Conservation (phyloP, 1,140 invertebrate genomes). For the Oedothorax gibbosus region DNA sequence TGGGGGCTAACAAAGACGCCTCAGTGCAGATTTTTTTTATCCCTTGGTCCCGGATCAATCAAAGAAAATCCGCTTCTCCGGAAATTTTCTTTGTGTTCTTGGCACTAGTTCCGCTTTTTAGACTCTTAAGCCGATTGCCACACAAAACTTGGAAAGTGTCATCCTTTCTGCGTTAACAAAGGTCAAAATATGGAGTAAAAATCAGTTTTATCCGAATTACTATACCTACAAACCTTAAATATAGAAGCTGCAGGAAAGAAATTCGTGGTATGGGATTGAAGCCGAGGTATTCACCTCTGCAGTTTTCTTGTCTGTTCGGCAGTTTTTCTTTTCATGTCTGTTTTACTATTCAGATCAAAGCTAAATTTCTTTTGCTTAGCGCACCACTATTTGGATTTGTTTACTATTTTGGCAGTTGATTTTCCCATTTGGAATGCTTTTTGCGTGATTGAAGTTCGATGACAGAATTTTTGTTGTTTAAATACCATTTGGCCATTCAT, state of each 20-base stretch:
- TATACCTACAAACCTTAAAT: slow-evolving; percentile 12
- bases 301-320: slow-evolving; percentile 25
- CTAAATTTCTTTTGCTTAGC: slow-evolving; percentile 28
- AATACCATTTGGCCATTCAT: too few relatives aligned
- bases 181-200: slow-evolving; percentile 47
- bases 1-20: slow-evolving; percentile 36
- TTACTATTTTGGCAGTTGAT: not conserved
- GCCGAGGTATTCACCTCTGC: slow-evolving; percentile 2
- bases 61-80: slow-evolving; percentile 46
- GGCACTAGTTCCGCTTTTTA: slow-evolving; percentile 43
- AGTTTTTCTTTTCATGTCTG: slow-evolving; percentile 20
- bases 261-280: slow-evolving; percentile 9
- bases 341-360: slow-evolving; percentile 34
- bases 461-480: too few relatives aligned
- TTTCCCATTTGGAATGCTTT: not conserved
- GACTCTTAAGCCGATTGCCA: slow-evolving; percentile 51
- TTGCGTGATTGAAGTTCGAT: too few relatives aligned
- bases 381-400: slow-evolving; percentile 1
- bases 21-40: slow-evolving; percentile 30
- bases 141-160: slow-evolving; percentile 51
- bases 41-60: slow-evolving; percentile 24
- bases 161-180: slow-evolving; percentile 36
- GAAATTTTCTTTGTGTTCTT: slow-evolving; percentile 47
- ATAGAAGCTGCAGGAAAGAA: not conserved
- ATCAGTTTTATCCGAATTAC: slow-evolving; percentile 39